Evolutionary conservation across 2,888 invertebrate species (phyloP), one percentile per base, ranked within the genome.

Genomic region (Brenthis hecate): DNA sequence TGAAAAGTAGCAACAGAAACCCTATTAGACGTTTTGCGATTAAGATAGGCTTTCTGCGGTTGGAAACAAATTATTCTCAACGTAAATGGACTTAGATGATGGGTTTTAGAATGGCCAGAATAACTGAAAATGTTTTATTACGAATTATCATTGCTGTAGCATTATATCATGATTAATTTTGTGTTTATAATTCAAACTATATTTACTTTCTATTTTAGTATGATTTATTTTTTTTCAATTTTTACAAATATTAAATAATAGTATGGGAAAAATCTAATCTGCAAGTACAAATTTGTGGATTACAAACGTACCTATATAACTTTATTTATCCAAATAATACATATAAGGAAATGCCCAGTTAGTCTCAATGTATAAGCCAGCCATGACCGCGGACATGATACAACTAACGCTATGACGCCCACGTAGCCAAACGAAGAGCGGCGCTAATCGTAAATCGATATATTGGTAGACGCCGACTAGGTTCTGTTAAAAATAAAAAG

Each of bases 401-500:
- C 75, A 75, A 70, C 69, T 64, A 72, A 58, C 60, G 73, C 67
- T 55, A 48, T 61, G 56, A 76, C 84, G 77, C 87, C 86, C 78
- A 86, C 87, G 72, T 74, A 69, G 70, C 72, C 53, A 68, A 68
- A 65, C 75, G 76, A 77, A 75, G 72, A 71, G 77, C 83, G 82
- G 76, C 72, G 73, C 84, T 73, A 85, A 87, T 85, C 81, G 81
- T 78, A 83, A 84, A 86, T 85, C 82, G 81, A 78, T 80, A 73
- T 78, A 81, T 78, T 80, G 78, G 80, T 60, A 60, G 50, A 60
- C 13, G 50, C 28, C 48, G 48, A 60, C 50, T 32, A 50, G 48
- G 28, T 60, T 28, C 14, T 50, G 47, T 28, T 54, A 28, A 60
- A 55, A 54, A 54, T 50, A 28, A n/a, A 14, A 48, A 48, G 23